Base-by-base conservation (phyloP, 2,888 invertebrate genomes). In the Stenodema calcarata region DNA sequence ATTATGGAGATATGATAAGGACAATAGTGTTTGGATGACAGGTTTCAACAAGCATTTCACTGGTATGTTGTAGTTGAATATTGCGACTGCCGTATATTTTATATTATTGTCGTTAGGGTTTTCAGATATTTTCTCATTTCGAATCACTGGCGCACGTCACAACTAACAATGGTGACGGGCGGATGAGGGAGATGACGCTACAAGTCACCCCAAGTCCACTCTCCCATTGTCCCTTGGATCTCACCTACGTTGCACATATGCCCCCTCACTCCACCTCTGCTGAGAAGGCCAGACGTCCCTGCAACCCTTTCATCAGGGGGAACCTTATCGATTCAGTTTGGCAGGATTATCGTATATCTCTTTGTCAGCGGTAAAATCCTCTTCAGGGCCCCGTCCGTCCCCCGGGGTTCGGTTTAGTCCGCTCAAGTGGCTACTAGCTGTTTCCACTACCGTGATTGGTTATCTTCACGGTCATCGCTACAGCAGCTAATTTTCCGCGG, bases 151-250 rank as follows among this genome's bases (percentile, higher is more conserved):
- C 62, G 62, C 62, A 23, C 62, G 62, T 62, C 62, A 62, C 11
- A 11, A 12, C 16, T 50, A 23, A 62, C 62, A 62, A 62, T 62
- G 62, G 23, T 62, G 23, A 27, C 62, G 18, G 62, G 16, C 50
- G n/a, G 4, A 50, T n/a, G n/a, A 23, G 73, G 30, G 16, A 18
- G 70, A 23, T 70, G 70, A 73, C 35, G 73, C 73, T 41, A 30
- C 35, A 73, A 73, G 73, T 73, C 73, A 73, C 73, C 73, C 73
- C 73, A 35, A 73, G 73, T 73, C 73, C 73, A 73, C 73, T 73
- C 11, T 11, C 14, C 73, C 73, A 73, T 73, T 73, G 73, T 73
- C n/a, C 73, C 16, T 35, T 62, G 62, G 23, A 62, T 35, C 73
- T 73, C 73, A 73, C 73, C 73, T 73, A 73, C 73, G 73, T 73